Conservation (phyloP, 2,113 vertebrate genomes). For the Varanus salvator region DNA sequence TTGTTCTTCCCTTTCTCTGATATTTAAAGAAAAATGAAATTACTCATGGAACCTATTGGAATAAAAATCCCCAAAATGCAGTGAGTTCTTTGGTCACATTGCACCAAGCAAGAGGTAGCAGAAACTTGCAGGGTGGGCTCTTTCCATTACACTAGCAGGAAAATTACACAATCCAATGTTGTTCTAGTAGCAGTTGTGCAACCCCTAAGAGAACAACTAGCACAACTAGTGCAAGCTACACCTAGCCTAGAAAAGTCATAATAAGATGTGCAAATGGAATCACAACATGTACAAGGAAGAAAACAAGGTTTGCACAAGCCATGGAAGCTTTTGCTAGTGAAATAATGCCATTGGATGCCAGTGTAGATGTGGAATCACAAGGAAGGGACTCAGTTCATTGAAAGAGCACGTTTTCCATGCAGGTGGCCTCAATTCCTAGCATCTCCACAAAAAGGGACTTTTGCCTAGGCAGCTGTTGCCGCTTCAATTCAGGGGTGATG, state of each 20-base stretch:
- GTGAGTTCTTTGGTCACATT: not conserved
- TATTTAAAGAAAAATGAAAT: not conserved
- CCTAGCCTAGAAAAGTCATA: too few species aligned
- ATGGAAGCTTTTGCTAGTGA: too few species aligned
- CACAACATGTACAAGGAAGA: too few species aligned
- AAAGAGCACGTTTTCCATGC: not conserved
- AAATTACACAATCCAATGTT: too few species aligned
- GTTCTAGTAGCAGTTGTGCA: too few species aligned
- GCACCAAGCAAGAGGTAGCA: not conserved
- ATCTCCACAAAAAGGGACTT: not conserved
- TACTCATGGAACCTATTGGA: not conserved
- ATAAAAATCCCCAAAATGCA: not conserved
- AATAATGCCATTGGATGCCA: too few species aligned
- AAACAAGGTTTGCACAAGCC: too few species aligned
- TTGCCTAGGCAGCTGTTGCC: not conserved
- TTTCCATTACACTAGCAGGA: too few species aligned
- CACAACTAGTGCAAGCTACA: too few species aligned
- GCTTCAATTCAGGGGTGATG: too few species aligned
- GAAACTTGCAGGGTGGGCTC: not conserved
- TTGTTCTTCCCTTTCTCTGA: not conserved
- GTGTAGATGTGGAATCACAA: not conserved
- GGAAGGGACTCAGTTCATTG: not conserved
- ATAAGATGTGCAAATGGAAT: too few species aligned
- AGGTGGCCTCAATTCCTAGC: not conserved
- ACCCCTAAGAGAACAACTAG: too few species aligned